Evolutionary conservation across 2,888 invertebrate species (phyloP), one percentile per base, ranked within the genome.

Genomic region (Muscina levida): DNA sequence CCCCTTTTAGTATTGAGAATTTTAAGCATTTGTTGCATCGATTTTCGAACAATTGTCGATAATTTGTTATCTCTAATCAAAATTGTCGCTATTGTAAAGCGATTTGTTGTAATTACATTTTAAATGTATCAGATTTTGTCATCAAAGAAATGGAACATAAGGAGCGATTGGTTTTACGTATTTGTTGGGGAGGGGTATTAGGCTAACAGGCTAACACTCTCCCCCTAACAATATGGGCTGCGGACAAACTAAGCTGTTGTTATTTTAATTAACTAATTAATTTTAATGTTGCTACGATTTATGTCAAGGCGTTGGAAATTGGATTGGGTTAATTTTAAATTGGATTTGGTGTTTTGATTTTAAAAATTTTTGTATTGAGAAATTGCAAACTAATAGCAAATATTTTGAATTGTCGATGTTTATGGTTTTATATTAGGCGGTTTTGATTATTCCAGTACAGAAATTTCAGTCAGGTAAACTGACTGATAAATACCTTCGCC

Each of bases 231-330:
- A 26, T 24, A 31, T 57, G 57, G 1, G 62, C 13, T 62, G 19
- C 13, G 31, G 39, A 1, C 19, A 19, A 19, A 11, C 22, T 37
- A 19, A 19, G 19, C 22, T 37, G 13, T 22, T 1, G 42, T 13
- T 1, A 2, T 53, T 62, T 19, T 62, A 62, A 42, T 62, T 19
- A 62, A n/a, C 62, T 62, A 62, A 62, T 62, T 62, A 62, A 62
- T 62, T 39, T 62, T 39, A 22, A 62, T 62, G 62, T 42, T 13
- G 22, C 13, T 22, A 42, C 62, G 39, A n/a, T n/a, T 62, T 62
- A 39, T 62, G 62, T 62, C 62, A 42, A 22, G 22, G 62, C 62
- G 62, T 19, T 62, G 10, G 42, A 62, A 62, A 62, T 62, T 42
- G n/a, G 62, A 62, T 62, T 62, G 22, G 19, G 39, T 62, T 42